Evolutionary conservation across 2,113 vertebrate species (phyloP).

Genomic region (Ageneiosus marmoratus): DNA sequence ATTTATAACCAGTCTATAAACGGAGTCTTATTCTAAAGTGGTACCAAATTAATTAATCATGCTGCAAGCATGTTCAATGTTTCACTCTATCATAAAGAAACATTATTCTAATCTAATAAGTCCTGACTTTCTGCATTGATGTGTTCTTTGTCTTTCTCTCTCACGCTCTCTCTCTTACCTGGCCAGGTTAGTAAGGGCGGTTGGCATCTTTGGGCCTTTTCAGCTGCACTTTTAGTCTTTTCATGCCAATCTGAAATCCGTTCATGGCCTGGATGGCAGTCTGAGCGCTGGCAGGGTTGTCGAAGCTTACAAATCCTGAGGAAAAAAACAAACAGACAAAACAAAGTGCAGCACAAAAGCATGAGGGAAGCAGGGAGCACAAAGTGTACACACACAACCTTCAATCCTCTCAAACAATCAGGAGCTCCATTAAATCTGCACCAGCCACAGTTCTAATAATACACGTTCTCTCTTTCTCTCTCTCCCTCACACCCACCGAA

Average conservation of each 20-base stretch:
- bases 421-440: not conserved
- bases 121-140: not conserved
- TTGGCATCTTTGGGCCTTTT: constrained; percentile 95
- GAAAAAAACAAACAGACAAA: not conserved
- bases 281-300: constrained; percentile 93
- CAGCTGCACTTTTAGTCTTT: constrained; percentile 94
- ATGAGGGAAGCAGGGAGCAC: not conserved
- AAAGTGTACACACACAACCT: not conserved
- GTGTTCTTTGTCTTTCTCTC: not conserved
- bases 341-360: not conserved
- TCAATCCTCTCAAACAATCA: not conserved
- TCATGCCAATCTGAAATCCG: constrained; percentile 97
- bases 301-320: constrained; percentile 91
- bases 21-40: too few species aligned
- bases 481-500: constrained; percentile 79
- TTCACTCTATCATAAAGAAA: not conserved
- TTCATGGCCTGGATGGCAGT: constrained; percentile 96
- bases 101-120: not conserved
- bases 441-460: not conserved
- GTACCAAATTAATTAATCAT: too few species aligned
- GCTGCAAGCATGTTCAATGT: constrained; percentile 13
- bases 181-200: constrained; percentile 80
- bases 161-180: constrained; percentile 15
- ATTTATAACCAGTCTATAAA: too few species aligned
- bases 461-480: not conserved